These are phyloP conservation scores for Marmota monax DNA, from an alignment of 2,113 vertebrate genomes.

Conservation along the genomic window DNA sequence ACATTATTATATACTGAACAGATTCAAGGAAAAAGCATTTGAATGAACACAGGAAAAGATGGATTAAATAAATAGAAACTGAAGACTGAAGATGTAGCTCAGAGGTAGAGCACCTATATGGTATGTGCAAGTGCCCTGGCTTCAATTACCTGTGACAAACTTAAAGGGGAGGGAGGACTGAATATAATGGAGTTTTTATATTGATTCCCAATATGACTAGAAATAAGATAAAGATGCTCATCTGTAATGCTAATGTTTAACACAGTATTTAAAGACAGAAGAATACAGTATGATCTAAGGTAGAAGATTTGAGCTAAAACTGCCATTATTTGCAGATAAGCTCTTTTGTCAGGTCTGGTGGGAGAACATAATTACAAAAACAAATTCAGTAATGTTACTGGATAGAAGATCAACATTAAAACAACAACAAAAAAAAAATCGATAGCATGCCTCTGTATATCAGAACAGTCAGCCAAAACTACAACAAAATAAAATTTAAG, in stretches of 20 bases:
- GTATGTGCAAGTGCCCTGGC: neutral
- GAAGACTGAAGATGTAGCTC: neutral
- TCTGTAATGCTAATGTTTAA: neutral
- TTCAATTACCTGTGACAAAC: neutral
- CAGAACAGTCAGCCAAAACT: neutral
- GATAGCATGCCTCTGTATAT: neutral
- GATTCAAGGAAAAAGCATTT: neutral
- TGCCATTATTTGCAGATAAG: slow-evolving; percentile 43
- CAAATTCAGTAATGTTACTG: slow-evolving; percentile 9
- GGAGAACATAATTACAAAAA: neutral
- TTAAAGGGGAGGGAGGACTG: neutral
- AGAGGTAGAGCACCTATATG: neutral
- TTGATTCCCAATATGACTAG: neutral
- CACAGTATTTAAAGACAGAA: neutral
- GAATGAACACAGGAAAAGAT: neutral
- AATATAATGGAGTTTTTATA: slow-evolving; percentile 5
- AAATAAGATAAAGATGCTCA: slow-evolving; percentile 4
- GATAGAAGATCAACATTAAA: neutral
- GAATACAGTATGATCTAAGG: neutral
- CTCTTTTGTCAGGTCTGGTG: neutral
- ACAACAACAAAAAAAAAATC: neutral
- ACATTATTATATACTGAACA: neutral
- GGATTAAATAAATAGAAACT: neutral
- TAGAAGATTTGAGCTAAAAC: slow-evolving; percentile 26
- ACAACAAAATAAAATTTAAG: slow-evolving; percentile 26